Conservation (phyloP, 2,113 vertebrate species). For the Leucopternis melanops region DNA sequence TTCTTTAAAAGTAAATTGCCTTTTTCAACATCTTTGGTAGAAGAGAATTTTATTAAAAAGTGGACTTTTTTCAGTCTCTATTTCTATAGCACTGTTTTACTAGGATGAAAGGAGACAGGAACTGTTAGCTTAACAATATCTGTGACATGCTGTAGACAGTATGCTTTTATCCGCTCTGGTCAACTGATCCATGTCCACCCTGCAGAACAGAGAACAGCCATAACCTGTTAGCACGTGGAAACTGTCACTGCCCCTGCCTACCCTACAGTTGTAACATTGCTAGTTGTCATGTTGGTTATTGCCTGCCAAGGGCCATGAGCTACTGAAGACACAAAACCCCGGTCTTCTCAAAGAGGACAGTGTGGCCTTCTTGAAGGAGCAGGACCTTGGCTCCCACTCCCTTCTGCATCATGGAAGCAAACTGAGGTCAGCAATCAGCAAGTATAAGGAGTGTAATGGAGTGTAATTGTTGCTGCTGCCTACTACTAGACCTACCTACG, state of each 20-base stretch:
- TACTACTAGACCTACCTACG: rapidly evolving
- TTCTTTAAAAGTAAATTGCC: not conserved
- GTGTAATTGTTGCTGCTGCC: not conserved
- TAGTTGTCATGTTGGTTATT: not conserved
- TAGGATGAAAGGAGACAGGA: not conserved
- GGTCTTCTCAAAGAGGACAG: not conserved
- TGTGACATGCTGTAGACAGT: not conserved
- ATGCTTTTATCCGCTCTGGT: rapidly evolving
- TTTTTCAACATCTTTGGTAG: not conserved
- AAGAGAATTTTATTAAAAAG: not conserved
- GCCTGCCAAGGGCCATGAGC: not conserved
- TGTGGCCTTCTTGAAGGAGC: not conserved
- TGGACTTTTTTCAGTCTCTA: not conserved
- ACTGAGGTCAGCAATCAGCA: not conserved
- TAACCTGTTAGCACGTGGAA: not conserved
- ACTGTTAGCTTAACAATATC: not conserved
- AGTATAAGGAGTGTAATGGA: not conserved
- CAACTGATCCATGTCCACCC: not conserved
- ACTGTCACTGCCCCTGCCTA: not conserved
- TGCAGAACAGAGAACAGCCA: not conserved
- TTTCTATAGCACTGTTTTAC: not conserved
- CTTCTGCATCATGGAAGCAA: not conserved
- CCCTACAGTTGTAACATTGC: not conserved
- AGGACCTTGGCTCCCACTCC: not conserved
- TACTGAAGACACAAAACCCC: not conserved